Evolutionary conservation across 2,888 invertebrate species (phyloP), one percentile per base, ranked within the genome.

Genomic region (Acleris literana): DNA sequence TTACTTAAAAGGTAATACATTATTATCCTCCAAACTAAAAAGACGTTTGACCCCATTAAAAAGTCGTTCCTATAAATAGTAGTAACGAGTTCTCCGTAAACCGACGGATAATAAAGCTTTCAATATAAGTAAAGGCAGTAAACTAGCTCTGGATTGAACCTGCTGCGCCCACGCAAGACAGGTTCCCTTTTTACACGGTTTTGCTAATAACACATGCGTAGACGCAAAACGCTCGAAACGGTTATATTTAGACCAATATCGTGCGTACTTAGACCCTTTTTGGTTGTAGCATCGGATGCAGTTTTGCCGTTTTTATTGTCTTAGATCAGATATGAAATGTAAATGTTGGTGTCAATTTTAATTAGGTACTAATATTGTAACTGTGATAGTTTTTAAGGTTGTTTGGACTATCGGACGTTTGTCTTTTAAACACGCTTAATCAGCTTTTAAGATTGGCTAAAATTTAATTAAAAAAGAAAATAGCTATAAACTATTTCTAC

Each of bases 121-220:
- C 62, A 59, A 43, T 59, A 49, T 64, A 64, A 69, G 69, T 67
- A 61, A 77, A 71, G 74, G 76, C 71, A 79, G 80, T 82, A 85
- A 84, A 83, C 79, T 81, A 80, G 78, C 77, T 79, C 77, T 74
- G 70, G 72, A 76, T 78, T 61, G 60, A 69, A 78, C 76, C 72
- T 56, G 78, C 70, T 57, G 77, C 71, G 85, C 84, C 79, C 83
- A 84, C 76, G 82, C 55, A 49, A 25, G 56, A 56, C 66, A 46
- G 62, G 57, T 66, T 29, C 20, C 3, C 22, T 57, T 53, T 52
- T 60, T 33, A 57, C 62, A 62, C 57, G 29, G 46, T 57, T 62
- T 52, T 53, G 53, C 61, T 61, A 66, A 62, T 61, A 62, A 29
- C 49, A 63, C 43, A 49, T 60, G 60, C 49, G 60, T 60, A 56